A percentile compares a stretch with the other conserved stretches of the same genome.
Evolutionary conservation across 1,140 invertebrate genomes (phyloP).

Genomic region (Cotesia typhae): DNA sequence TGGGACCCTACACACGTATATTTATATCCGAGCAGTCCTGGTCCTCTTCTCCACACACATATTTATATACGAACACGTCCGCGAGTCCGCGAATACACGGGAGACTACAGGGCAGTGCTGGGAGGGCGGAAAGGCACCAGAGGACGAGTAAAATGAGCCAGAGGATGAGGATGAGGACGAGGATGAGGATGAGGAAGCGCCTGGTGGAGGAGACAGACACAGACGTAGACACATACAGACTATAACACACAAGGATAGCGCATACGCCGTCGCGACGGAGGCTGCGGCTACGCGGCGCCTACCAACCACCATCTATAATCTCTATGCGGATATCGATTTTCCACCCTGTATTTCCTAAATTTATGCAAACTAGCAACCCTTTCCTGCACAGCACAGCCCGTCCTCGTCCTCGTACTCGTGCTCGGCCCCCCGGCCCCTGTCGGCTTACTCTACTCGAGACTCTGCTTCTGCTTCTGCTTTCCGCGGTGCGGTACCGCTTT

Average conservation of each 20-base stretch:
- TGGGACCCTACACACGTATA: slow-evolving; percentile 35
- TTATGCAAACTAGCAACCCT: slow-evolving; percentile 64
- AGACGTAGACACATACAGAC: slow-evolving; percentile 39
- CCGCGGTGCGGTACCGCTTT: background rate
- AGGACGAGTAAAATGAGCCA: no score
- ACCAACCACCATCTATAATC: slow-evolving; percentile 68
- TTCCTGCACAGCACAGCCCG: slow-evolving; percentile 23
- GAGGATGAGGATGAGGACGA: background rate
- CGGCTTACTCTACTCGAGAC: slow-evolving; percentile 12
- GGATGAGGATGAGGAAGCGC: background rate
- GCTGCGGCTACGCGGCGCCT: slow-evolving; percentile 67
- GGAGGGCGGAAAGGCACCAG: no score
- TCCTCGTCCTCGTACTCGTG: slow-evolving; percentile 2
- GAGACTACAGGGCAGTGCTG: slow-evolving; percentile 16
- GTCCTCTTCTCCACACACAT: background rate
- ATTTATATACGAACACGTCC: slow-evolving; percentile 32
- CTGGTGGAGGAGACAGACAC: slow-evolving; percentile 44
- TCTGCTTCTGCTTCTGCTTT: slow-evolving; percentile 18
- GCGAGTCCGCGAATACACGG: slow-evolving; percentile 19
- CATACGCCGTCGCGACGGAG: slow-evolving; percentile 65
- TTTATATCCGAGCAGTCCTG: slow-evolving; percentile 1
- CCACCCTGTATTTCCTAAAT: slow-evolving; percentile 66
- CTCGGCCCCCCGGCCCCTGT: background rate
- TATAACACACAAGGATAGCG: slow-evolving; percentile 46
- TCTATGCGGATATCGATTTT: slow-evolving; percentile 68